These are phyloP conservation scores for Pyrgilauda ruficollis DNA, from an alignment of 2,113 vertebrate species.

Conservation along the genomic window DNA sequence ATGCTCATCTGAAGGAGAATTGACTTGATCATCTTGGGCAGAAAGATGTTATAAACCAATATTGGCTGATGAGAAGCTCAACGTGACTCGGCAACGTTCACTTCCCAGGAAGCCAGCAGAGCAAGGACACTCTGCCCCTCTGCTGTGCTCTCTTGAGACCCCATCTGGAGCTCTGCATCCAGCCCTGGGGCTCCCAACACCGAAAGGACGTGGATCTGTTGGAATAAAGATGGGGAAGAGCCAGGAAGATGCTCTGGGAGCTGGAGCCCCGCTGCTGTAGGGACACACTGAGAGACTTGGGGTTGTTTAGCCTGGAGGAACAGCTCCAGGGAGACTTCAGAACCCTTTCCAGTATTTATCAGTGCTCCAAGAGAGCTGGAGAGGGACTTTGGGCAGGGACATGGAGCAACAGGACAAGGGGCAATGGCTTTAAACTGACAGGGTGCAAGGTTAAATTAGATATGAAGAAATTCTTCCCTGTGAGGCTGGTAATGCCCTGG, in stretches of 20 bases:
- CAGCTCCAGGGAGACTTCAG: background rate
- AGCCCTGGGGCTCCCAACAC: background rate
- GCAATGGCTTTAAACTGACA: background rate
- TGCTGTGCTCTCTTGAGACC: background rate
- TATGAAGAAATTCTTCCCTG: background rate
- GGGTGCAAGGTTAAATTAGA: background rate
- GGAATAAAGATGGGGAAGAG: background rate
- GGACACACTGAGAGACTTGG: background rate
- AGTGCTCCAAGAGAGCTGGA: background rate
- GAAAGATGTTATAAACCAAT: background rate
- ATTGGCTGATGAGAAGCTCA: background rate
- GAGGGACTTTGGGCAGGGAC: background rate
- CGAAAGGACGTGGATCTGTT: too few relatives aligned
- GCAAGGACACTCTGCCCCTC: background rate
- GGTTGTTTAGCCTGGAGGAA: background rate
- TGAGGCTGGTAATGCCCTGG: background rate
- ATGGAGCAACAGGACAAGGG: background rate
- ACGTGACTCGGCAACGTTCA: background rate
- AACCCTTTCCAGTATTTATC: background rate
- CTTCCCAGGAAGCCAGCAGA: background rate
- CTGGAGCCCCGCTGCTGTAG: background rate
- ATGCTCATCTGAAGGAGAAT: background rate
- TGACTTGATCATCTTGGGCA: background rate
- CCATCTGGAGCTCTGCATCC: background rate
- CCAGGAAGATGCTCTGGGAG: background rate